Conservation (phyloP, 2,888 invertebrate species). For the Phengaris arion region DNA sequence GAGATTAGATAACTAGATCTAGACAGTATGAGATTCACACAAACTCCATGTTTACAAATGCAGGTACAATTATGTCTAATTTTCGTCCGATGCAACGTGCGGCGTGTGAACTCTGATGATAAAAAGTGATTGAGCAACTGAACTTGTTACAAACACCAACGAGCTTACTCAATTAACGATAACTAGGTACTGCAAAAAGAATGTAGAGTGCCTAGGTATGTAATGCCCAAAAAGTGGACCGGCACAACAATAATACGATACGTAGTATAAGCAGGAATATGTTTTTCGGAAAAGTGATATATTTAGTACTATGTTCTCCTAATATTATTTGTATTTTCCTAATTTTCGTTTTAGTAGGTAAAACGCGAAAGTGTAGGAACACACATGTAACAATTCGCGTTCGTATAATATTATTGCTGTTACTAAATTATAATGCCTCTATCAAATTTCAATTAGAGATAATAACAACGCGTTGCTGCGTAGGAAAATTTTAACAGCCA, state of each 20-base stretch:
- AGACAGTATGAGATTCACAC: constrained; percentile 6
- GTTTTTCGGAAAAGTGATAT: too few species aligned
- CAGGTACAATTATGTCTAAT: constrained; percentile 25
- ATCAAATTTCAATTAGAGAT: constrained; percentile 13
- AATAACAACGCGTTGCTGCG: background rate
- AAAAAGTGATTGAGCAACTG: constrained; percentile 1
- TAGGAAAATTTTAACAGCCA: background rate
- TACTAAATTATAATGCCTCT: constrained; percentile 4
- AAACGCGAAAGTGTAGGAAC: background rate
- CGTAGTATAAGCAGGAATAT: too few species aligned
- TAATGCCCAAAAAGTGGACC: background rate
- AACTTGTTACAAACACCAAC: background rate
- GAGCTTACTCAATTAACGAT: background rate
- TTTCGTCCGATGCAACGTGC: constrained; percentile 7
- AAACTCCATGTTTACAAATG: constrained; percentile 21
- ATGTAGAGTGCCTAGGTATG: too few species aligned
- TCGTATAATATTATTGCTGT: background rate
- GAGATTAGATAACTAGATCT: background rate
- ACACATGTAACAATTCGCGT: background rate
- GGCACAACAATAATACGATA: too few species aligned
- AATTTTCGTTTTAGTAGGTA: too few species aligned
- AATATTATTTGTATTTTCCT: too few species aligned
- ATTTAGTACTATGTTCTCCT: too few species aligned
- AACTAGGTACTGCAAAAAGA: background rate
- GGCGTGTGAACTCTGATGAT: constrained; percentile 6